Conservation (phyloP, 2,797 vertebrate genomes). For the Enteromius mattozi region DNA sequence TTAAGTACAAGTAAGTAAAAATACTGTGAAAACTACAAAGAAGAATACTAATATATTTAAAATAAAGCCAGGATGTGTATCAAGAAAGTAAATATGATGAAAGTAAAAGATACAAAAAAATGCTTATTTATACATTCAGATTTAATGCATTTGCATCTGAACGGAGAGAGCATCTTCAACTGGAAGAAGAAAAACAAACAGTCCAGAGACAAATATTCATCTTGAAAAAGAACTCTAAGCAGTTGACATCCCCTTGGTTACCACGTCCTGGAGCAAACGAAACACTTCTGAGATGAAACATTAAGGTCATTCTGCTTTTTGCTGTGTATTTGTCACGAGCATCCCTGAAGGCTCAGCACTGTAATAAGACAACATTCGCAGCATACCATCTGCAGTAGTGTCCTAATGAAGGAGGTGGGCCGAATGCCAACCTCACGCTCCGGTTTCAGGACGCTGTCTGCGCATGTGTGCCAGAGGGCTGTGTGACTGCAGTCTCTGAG, state of each 20-base stretch:
- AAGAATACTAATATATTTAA: background rate
- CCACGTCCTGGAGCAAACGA: background rate
- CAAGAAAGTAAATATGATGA: background rate
- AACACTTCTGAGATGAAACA: constrained; percentile 16
- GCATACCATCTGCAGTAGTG: constrained; percentile 78
- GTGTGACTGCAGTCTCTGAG: constrained; percentile 64
- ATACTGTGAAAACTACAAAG: no score
- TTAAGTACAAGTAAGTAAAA: no score
- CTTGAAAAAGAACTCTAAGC: constrained; percentile 9
- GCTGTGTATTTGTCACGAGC: constrained; percentile 29
- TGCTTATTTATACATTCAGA: background rate
- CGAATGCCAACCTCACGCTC: constrained; percentile 73
- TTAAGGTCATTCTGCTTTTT: constrained; percentile 7
- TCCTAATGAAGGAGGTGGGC: constrained; percentile 72
- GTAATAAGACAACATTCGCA: constrained; percentile 73
- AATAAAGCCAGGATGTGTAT: background rate
- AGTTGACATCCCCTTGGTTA: background rate
- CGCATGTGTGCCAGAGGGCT: constrained; percentile 72
- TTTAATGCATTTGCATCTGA: background rate
- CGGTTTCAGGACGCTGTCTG: constrained; percentile 75
- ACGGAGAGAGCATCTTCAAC: background rate
- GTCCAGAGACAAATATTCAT: constrained; percentile 47
- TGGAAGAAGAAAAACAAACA: constrained; percentile 1
- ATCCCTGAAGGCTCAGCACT: constrained; percentile 44
- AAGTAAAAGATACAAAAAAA: background rate